Percentiles rank a stretch among this genome's conserved stretches.
Evolutionary conservation across 1,140 invertebrate genomes (phyloP).

Genomic region (Ericerus pela): DNA sequence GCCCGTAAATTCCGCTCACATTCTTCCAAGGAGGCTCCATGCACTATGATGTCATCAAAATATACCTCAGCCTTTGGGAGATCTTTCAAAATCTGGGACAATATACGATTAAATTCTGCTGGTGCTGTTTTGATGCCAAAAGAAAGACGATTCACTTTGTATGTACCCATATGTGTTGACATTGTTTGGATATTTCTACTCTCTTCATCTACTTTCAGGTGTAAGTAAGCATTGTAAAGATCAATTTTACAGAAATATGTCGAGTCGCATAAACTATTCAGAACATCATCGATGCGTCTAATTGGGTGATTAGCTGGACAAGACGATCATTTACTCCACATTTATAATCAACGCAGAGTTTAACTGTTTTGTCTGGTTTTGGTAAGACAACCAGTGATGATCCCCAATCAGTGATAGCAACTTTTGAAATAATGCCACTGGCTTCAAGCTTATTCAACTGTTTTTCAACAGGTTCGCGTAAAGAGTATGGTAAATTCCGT

Average conservation of each 20-base stretch:
- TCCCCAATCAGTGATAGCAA: constrained; percentile 29
- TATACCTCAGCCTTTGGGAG: constrained; percentile 23
- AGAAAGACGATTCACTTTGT: constrained; percentile 28
- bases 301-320: constrained; percentile 11
- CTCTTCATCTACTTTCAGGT: constrained; percentile 23
- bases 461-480: constrained; percentile 27
- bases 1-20: neutral
- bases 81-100: constrained; percentile 29
- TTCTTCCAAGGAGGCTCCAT: constrained; percentile 11
- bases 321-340: constrained; percentile 20
- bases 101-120: constrained; percentile 34
- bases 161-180: constrained; percentile 27
- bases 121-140: constrained; percentile 36
- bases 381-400: constrained; percentile 31
- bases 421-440: constrained; percentile 23
- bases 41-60: constrained; percentile 26
- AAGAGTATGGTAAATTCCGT: constrained; percentile 29
- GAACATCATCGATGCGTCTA: constrained; percentile 14
- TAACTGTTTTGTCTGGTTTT: constrained; percentile 29
- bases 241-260: constrained; percentile 21
- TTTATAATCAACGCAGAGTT: constrained; percentile 32
- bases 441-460: neutral
- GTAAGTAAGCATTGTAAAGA: constrained; percentile 23
- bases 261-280: constrained; percentile 17
- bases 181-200: constrained; percentile 26